These are phyloP conservation scores for Chaetodon trifasciatus DNA, from an alignment of 2,797 vertebrate species.

Conservation along the genomic window DNA sequence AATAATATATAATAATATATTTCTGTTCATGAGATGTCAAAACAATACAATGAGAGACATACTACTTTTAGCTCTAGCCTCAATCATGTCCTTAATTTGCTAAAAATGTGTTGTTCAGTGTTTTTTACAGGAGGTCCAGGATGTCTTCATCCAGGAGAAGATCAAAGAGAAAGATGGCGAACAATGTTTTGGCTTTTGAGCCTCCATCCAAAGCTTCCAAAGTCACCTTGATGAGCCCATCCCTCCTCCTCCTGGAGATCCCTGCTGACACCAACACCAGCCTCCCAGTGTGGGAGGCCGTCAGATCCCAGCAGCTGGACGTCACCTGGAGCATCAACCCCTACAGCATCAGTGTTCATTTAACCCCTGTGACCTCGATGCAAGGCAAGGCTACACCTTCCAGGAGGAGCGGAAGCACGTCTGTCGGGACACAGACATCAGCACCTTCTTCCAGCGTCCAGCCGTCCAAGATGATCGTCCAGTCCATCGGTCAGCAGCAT, in stretches of 20 bases:
- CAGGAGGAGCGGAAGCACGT: background rate
- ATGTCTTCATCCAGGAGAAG: slow-evolving; percentile 48
- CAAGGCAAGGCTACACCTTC: background rate
- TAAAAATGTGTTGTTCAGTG: background rate
- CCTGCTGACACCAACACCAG: slow-evolving; percentile 50
- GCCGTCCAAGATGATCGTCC: slow-evolving; percentile 29
- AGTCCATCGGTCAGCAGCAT: background rate
- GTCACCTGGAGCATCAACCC: slow-evolving; percentile 65
- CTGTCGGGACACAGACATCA: background rate
- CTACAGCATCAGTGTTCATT: slow-evolving; percentile 55
- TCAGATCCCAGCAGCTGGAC: slow-evolving; percentile 53
- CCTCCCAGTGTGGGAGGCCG: slow-evolving; percentile 73
- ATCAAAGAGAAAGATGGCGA: slow-evolving; percentile 47
- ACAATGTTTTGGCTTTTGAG: background rate
- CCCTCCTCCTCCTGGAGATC: slow-evolving; percentile 60
- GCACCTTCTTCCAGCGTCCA: background rate
- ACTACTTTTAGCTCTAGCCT: background rate
- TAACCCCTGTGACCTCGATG: slow-evolving; percentile 43
- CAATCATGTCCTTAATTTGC: background rate
- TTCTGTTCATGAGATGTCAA: too few species aligned
- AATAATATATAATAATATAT: too few species aligned
- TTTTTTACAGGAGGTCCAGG: slow-evolving; percentile 16
- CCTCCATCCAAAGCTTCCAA: background rate
- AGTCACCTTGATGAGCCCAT: slow-evolving; percentile 27
- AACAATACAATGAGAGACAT: too few species aligned